Evolutionary conservation across 2,888 invertebrate genomes (phyloP).

Genomic region (Phalera bucephala): DNA sequence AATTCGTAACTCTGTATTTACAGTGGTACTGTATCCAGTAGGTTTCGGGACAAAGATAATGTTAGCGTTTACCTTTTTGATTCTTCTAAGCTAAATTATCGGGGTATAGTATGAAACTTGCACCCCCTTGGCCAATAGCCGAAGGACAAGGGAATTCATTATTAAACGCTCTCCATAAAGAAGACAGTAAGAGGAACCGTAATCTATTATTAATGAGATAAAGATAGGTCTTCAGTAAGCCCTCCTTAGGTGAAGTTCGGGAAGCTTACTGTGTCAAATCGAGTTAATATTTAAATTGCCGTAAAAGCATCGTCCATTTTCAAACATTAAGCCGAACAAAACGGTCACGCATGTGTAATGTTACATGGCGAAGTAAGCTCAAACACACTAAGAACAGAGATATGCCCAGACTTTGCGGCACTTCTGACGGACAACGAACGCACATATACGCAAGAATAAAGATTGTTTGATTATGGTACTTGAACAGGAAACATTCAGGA

Average conservation of each 20-base stretch:
- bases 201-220: conserved; percentile 36
- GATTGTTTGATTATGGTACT: too few species aligned
- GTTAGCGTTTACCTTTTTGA: conserved; percentile 6
- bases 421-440: conserved; percentile 12
- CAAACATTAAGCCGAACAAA: conserved; percentile 11
- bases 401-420: conserved; percentile 14
- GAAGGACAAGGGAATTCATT: conserved; percentile 29
- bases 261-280: conserved; percentile 23
- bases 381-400: conserved; percentile 21
- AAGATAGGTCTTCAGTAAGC: conserved; percentile 29
- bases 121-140: conserved; percentile 12
- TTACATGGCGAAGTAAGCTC: conserved; percentile 22
- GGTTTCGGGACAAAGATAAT: conserved; percentile 1
- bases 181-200: conserved; percentile 27
- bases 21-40: background rate
- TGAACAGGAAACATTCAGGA: too few species aligned
- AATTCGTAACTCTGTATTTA: background rate
- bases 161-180: conserved; percentile 31
- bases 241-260: conserved; percentile 8
- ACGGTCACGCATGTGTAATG: conserved; percentile 10
- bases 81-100: conserved; percentile 11
- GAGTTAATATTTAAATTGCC: conserved; percentile 27
- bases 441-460: conserved; percentile 9
- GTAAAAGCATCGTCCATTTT: conserved; percentile 29
- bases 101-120: conserved; percentile 10